A percentile compares a stretch with the other conserved stretches of the same genome.
These are phyloP conservation scores for Phyto melanocephala DNA, from an alignment of 2,888 invertebrate genomes.

Conservation along the genomic window DNA sequence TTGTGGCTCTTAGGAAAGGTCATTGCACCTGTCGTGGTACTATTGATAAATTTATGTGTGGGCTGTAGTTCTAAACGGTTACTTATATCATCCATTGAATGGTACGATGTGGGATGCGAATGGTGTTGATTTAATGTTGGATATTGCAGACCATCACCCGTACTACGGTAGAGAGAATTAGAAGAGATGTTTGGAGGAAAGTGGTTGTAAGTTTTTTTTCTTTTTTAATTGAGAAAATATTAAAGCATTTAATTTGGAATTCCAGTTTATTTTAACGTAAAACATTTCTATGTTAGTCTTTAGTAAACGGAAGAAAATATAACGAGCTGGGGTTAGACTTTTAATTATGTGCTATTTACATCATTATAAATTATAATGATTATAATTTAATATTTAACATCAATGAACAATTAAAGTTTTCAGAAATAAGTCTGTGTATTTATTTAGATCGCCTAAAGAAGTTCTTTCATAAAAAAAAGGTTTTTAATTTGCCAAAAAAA, in stretches of 20 bases:
- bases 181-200: constrained; percentile 34
- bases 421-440: background rate
- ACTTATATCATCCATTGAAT: constrained; percentile 91
- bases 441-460: background rate
- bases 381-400: background rate
- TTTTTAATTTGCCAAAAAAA: constrained; percentile 74
- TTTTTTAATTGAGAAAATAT: background rate
- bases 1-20: constrained; percentile 1
- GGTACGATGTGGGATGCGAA: constrained; percentile 81
- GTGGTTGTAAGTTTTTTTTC: constrained; percentile 21
- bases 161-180: constrained; percentile 81
- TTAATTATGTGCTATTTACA: background rate
- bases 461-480: constrained; percentile 59
- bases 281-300: background rate
- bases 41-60: constrained; percentile 77
- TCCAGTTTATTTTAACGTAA: background rate
- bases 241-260: background rate
- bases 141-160: constrained; percentile 93
- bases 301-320: background rate
- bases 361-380: background rate
- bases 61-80: constrained; percentile 84
- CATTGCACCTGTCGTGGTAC: constrained; percentile 45
- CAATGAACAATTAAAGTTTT: background rate
- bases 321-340: background rate
- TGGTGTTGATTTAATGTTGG: constrained; percentile 87